phyloP scores from a whole-genome alignment of 2,113 vertebrate species.

The Sigmodon hispidus region DNA sequence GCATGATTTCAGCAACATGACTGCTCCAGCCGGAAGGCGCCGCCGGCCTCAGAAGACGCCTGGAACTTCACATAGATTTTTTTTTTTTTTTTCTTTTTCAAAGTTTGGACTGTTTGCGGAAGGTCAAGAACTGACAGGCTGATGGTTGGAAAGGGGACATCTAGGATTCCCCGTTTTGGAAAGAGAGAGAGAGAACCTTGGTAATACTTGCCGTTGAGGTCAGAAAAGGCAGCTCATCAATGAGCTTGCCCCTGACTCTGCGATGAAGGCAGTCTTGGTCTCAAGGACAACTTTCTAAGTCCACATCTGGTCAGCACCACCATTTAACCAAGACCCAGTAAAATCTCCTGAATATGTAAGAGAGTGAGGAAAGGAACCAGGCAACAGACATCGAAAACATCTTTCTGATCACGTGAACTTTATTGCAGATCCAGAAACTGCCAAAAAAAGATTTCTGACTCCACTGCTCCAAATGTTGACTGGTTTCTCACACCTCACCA shows the following conservation, averaged over 20 bases:
- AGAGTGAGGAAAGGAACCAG: constrained; percentile 5
- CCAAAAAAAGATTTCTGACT: constrained; percentile 33
- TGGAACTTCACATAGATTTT: not conserved
- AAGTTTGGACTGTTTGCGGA: not conserved
- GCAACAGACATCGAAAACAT: constrained; percentile 23
- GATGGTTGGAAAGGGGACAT: not conserved
- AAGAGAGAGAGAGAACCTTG: not conserved
- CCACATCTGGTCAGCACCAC: not conserved
- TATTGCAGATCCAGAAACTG: constrained; percentile 55
- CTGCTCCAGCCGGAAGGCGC: not conserved
- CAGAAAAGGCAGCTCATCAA: too few species aligned
- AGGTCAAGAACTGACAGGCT: not conserved
- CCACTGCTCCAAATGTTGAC: constrained; percentile 49
- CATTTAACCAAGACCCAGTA: not conserved
- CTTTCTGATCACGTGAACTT: constrained; percentile 44
- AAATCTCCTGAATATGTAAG: constrained; percentile 14
- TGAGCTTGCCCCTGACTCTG: not conserved
- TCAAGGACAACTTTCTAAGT: not conserved
- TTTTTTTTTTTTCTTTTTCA: not conserved
- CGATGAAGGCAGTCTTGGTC: fast-evolving
- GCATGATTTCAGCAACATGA: not conserved
- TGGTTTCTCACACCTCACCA: constrained; percentile 62
- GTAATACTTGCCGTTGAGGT: not conserved
- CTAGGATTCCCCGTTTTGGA: not conserved
- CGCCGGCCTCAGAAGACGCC: fast-evolving